phyloP scores from a whole-genome alignment of 2,113 vertebrate species.

The Entelurus aequoreus region DNA sequence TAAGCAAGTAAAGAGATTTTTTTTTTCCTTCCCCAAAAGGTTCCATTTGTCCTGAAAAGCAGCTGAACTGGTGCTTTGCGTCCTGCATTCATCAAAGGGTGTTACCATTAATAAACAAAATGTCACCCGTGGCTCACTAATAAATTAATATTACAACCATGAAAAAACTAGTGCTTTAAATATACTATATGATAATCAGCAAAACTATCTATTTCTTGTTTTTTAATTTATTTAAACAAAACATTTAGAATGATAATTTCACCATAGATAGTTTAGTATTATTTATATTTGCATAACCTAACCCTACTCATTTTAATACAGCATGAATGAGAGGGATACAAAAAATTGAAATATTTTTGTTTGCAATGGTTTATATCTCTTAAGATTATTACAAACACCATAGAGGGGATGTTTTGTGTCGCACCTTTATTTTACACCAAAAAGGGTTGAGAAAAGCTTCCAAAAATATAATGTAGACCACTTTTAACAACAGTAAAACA shows the following conservation, averaged over 20 bases:
- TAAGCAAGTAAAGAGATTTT: slow-evolving; percentile 70
- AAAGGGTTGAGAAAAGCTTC: background rate
- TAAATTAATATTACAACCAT: slow-evolving; percentile 55
- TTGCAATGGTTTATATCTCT: too few relatives aligned
- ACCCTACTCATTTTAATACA: too few relatives aligned
- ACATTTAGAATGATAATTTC: background rate
- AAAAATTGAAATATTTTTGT: too few relatives aligned
- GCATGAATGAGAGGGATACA: too few relatives aligned
- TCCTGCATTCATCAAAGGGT: slow-evolving; percentile 69
- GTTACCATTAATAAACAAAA: slow-evolving; percentile 61
- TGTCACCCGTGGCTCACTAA: slow-evolving; percentile 32
- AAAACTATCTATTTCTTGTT: background rate
- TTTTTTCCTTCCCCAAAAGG: slow-evolving; percentile 61
- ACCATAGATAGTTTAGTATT: too few relatives aligned
- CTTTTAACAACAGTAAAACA: too few relatives aligned
- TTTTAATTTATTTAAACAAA: background rate
- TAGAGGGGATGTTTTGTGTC: background rate
- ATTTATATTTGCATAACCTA: too few relatives aligned
- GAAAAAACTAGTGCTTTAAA: slow-evolving; percentile 7
- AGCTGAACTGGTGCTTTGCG: slow-evolving; percentile 70
- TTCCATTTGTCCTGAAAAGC: slow-evolving; percentile 70
- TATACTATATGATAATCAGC: background rate
- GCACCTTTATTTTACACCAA: background rate
- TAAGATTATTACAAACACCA: too few relatives aligned
- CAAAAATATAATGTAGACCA: background rate